A percentile compares a stretch with the other conserved stretches of the same genome.
These are phyloP conservation scores for Platynereis dumerilii DNA, from an alignment of 2,888 invertebrate species.

Conservation along the genomic window DNA sequence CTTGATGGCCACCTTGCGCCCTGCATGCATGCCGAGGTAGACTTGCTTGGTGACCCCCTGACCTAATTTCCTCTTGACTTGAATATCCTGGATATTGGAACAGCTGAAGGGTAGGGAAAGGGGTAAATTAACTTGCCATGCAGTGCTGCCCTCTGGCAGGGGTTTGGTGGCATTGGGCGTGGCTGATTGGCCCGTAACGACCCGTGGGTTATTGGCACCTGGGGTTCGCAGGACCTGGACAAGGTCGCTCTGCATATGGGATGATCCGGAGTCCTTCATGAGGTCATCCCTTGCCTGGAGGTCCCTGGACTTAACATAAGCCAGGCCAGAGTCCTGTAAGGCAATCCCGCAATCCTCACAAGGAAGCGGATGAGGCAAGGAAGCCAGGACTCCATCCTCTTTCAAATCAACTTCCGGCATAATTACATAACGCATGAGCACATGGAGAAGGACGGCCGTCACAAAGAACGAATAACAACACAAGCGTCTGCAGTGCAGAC, in stretches of 20 bases:
- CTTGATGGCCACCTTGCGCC: constrained; percentile 51
- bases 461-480: constrained; percentile 23
- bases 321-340: not conserved
- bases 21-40: constrained; percentile 47
- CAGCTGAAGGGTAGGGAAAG: constrained; percentile 44
- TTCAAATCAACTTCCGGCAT: constrained; percentile 5
- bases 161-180: not conserved
- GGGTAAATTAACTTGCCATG: not conserved
- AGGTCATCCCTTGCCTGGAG: constrained; percentile 3
- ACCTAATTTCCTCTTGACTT: constrained; percentile 51
- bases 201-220: not conserved
- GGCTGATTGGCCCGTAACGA: not conserved
- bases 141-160: not conserved
- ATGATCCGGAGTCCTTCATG: not conserved
- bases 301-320: not conserved
- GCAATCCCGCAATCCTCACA: no score
- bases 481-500: constrained; percentile 20
- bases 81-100: constrained; percentile 48
- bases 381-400: not conserved
- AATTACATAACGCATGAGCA: constrained; percentile 17
- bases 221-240: not conserved
- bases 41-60: constrained; percentile 59
- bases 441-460: constrained; percentile 15
- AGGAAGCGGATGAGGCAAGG: not conserved
- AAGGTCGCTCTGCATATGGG: no score